Base-by-base conservation (phyloP, 2,888 invertebrate genomes). In the Fabriciana adippe region DNA sequence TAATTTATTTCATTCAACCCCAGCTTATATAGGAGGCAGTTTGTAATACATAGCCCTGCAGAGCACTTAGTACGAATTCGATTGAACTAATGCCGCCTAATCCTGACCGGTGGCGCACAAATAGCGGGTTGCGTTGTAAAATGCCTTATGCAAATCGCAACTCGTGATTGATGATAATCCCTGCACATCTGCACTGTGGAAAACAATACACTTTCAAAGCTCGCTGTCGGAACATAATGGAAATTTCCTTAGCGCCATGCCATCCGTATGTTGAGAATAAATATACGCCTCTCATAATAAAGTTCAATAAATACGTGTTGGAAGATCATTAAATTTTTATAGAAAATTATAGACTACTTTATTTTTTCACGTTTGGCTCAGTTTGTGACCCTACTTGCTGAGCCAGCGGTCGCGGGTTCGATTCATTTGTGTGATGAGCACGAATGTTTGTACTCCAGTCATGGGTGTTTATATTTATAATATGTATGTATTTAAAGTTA, bases 161-260 rank as follows among this genome's bases (percentile, higher is more conserved):
- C 76, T 83, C 80, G 89, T 90, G 90, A 92, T 91, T 88, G 90
- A 92, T 90, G 88, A 85, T 92, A 89, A 92, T 91, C 88, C 85
- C 68, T 74, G 71, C 79, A 79, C 83, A 87, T 86, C 83, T 88
- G 86, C 79, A 80, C 75, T 71, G 72, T 74, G 79, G 80, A 73
- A 84, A 87, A 88, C 86, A 88, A 85, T 86, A 79, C 80, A 74
- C 73, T 75, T 70, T 72, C 72, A 72, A 61, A 61, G 65, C 55
- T 56, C 45, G 51, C 65, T 51, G 47, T 53, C 18, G 18, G 35
- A 53, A 41, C 55, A 21, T 16, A 26, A 66, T 67, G 48, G 50
- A 55, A 65, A 65, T 62, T 73, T 71, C 74, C 75, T 69, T 51
- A 48, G 67, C 51, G 53, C 68, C 64, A 68, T 66, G 67, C 68